Conservation (phyloP, 2,113 vertebrate species). For the Thalassarche chlororhynchos region DNA sequence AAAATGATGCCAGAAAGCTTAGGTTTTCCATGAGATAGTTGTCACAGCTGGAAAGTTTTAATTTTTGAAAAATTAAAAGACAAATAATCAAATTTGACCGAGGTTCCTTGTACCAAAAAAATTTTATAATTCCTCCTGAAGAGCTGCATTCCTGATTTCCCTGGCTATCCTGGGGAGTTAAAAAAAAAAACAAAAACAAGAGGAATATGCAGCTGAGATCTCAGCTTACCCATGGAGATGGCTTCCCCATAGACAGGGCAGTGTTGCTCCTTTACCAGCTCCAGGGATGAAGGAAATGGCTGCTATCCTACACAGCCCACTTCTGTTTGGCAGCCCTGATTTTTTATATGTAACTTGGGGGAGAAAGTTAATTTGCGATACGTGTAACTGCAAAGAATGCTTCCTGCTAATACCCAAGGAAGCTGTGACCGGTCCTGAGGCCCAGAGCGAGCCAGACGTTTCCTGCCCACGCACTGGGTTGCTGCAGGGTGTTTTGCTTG, state of each 20-base stretch:
- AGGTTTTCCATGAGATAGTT: neutral
- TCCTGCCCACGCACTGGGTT: neutral
- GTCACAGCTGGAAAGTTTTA: neutral
- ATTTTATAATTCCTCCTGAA: neutral
- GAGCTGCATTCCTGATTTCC: neutral
- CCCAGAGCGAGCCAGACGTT: fast-evolving
- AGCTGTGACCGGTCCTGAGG: neutral
- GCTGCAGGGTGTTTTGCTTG: neutral
- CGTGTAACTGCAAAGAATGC: neutral
- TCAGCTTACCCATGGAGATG: neutral
- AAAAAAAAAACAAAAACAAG: neutral
- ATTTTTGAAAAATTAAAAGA: neutral
- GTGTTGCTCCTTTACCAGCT: neutral
- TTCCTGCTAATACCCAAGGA: neutral
- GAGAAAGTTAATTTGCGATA: neutral
- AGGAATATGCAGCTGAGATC: neutral
- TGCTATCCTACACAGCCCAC: neutral
- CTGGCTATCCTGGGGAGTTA: neutral
- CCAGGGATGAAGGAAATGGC: neutral
- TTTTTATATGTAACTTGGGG: neutral
- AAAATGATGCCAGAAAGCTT: neutral
- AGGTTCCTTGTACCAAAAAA: neutral
- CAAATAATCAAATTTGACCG: neutral
- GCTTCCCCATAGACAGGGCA: neutral
- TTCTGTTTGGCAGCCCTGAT: neutral